Evolutionary conservation across 2,797 vertebrate species (phyloP).

Genomic region (Dipus sagitta): DNA sequence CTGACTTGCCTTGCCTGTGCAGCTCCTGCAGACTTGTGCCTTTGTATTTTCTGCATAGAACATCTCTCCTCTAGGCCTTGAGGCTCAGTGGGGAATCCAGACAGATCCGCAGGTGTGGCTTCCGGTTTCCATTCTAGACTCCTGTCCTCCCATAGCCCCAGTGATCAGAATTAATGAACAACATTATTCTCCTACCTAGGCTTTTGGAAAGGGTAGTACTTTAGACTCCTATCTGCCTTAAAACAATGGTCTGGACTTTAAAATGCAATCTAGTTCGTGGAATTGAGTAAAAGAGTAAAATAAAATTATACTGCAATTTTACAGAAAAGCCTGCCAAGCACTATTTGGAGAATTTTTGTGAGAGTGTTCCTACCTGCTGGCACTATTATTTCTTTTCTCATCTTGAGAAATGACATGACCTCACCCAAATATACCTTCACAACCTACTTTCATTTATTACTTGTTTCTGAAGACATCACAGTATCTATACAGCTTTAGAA

Average conservation of each 20-base stretch:
- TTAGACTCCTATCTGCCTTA: slow-evolving; percentile 39
- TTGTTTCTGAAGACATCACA: slow-evolving; percentile 88
- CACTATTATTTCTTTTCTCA: slow-evolving; percentile 82
- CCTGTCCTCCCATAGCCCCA: too few relatives aligned
- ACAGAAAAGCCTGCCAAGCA: slow-evolving; percentile 77
- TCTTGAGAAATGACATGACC: slow-evolving; percentile 73
- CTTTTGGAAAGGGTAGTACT: slow-evolving; percentile 57
- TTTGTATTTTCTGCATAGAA: slow-evolving; percentile 11
- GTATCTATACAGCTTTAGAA: slow-evolving; percentile 88
- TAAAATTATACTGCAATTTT: slow-evolving; percentile 78
- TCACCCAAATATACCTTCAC: slow-evolving; percentile 80
- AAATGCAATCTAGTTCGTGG: slow-evolving; percentile 70
- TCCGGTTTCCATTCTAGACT: neutral
- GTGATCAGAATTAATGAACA: slow-evolving; percentile 38
- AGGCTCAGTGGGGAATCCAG: neutral
- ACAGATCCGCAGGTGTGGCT: neutral
- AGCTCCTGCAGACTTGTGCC: neutral
- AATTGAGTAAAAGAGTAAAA: slow-evolving; percentile 76
- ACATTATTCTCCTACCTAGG: neutral
- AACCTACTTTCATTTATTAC: slow-evolving; percentile 89
- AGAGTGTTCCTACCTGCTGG: neutral
- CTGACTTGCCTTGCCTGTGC: neutral
- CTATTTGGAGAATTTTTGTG: slow-evolving; percentile 80
- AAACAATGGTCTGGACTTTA: slow-evolving; percentile 67
- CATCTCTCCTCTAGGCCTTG: neutral